Conservation (phyloP, 1,140 invertebrate genomes). For the Cylas formicarius region DNA sequence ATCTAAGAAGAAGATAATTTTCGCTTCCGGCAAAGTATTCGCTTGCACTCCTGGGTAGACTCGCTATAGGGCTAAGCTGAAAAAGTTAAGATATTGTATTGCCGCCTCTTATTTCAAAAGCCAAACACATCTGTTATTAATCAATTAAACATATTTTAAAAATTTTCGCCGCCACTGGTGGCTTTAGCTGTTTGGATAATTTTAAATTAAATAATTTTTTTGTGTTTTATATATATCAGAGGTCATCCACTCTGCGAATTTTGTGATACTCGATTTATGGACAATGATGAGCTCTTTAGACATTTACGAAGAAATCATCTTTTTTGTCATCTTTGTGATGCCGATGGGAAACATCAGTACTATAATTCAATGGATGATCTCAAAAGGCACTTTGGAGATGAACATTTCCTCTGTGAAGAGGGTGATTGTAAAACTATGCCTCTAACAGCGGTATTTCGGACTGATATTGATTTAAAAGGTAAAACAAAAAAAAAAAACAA, state of each 20-base stretch:
- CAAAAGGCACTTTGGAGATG: constrained; percentile 72
- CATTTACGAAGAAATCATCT: constrained; percentile 89
- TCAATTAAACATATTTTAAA: no score
- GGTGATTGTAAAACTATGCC: constrained; percentile 75
- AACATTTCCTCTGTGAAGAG: constrained; percentile 91
- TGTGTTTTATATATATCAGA: no score
- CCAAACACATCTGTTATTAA: no score
- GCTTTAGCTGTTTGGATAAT: constrained; percentile 1
- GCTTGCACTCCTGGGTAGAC: no score
- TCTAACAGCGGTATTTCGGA: constrained; percentile 83
- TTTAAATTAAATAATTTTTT: constrained; percentile 8
- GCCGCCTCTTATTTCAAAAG: no score
- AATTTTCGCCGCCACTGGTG: neutral
- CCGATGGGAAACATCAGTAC: constrained; percentile 81
- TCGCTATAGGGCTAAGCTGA: no score
- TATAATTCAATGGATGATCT: constrained; percentile 77
- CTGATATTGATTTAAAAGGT: constrained; percentile 88
- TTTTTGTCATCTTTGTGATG: constrained; percentile 94
- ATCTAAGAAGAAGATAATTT: no score
- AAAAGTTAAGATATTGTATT: no score
- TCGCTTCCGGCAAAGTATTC: no score
- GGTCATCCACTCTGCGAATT: constrained; percentile 93
- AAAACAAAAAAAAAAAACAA: constrained; percentile 15
- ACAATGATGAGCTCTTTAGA: constrained; percentile 83
- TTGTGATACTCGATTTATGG: constrained; percentile 84